These are phyloP conservation scores for Zonotrichia albicollis DNA, from an alignment of 2,797 vertebrate species.

Conservation along the genomic window DNA sequence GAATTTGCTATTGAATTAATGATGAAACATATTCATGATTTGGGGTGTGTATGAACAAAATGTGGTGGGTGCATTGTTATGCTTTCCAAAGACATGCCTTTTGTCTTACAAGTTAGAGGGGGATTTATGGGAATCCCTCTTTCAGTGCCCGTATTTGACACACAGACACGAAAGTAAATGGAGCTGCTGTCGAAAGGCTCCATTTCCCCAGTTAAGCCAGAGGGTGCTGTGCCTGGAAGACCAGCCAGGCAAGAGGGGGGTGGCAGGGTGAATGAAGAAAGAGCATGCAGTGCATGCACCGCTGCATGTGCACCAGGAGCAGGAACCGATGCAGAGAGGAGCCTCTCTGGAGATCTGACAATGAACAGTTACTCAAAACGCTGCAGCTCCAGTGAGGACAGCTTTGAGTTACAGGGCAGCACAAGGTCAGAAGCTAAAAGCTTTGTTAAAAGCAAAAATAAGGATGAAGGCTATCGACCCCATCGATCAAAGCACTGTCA, in stretches of 20 bases:
- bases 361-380: conserved; percentile 60
- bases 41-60: neutral
- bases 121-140: neutral
- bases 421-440: conserved; percentile 76
- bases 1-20: conserved; percentile 12
- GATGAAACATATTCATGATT: conserved; percentile 40
- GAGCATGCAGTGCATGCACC: neutral
- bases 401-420: conserved; percentile 79
- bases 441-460: conserved; percentile 66
- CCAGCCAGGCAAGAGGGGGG: neutral
- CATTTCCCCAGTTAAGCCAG: conserved; percentile 16
- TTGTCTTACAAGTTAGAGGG: neutral
- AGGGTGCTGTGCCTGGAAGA: conserved; percentile 30
- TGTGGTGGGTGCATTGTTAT: neutral
- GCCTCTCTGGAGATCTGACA: neutral
- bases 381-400: conserved; percentile 72
- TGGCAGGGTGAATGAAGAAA: conserved; percentile 8
- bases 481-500: conserved; percentile 58
- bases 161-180: neutral
- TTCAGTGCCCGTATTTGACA: neutral
- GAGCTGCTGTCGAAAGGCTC: neutral
- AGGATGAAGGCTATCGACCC: conserved; percentile 46
- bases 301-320: neutral
- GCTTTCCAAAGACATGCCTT: neutral
- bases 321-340: neutral